phyloP scores from a whole-genome alignment of 2,888 invertebrate genomes.

The Chorisops tibialis region DNA sequence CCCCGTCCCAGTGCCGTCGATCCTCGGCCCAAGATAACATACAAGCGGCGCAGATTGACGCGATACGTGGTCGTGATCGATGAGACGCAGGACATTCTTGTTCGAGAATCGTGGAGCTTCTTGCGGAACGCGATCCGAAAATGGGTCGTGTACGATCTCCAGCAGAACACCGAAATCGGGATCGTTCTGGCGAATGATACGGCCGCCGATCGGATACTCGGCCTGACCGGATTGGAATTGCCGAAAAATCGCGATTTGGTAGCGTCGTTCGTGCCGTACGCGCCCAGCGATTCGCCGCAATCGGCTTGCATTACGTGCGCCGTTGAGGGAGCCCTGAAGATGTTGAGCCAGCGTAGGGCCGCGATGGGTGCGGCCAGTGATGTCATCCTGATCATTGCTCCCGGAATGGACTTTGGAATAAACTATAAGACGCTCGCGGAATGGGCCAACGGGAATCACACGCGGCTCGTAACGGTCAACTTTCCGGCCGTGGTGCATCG shows the following conservation, averaged over 20 bases:
- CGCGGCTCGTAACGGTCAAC: constrained; percentile 56
- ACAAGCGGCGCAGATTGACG: constrained; percentile 55
- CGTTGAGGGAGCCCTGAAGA: constrained; percentile 40
- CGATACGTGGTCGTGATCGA: constrained; percentile 59
- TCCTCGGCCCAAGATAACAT: constrained; percentile 41
- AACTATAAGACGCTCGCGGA: constrained; percentile 48
- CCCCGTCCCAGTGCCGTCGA: not conserved
- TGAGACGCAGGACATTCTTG: constrained; percentile 58
- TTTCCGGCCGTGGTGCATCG: constrained; percentile 54
- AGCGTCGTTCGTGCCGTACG: constrained; percentile 55
- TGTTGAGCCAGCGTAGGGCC: constrained; percentile 52
- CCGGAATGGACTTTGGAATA: constrained; percentile 53
- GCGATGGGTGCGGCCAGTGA: constrained; percentile 55
- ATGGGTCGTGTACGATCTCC: constrained; percentile 58
- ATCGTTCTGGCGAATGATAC: constrained; percentile 53
- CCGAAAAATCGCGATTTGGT: constrained; percentile 50
- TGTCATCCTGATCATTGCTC: constrained; percentile 57
- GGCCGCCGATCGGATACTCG: constrained; percentile 45
- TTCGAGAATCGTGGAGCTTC: constrained; percentile 60
- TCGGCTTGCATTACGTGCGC: constrained; percentile 52
- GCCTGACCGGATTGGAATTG: constrained; percentile 47
- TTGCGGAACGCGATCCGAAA: constrained; percentile 58
- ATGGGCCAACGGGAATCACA: constrained; percentile 48
- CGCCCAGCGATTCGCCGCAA: constrained; percentile 54
- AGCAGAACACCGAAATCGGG: constrained; percentile 55